Conservation (phyloP, 2,113 vertebrate genomes). For the Pteropus alecto region DNA sequence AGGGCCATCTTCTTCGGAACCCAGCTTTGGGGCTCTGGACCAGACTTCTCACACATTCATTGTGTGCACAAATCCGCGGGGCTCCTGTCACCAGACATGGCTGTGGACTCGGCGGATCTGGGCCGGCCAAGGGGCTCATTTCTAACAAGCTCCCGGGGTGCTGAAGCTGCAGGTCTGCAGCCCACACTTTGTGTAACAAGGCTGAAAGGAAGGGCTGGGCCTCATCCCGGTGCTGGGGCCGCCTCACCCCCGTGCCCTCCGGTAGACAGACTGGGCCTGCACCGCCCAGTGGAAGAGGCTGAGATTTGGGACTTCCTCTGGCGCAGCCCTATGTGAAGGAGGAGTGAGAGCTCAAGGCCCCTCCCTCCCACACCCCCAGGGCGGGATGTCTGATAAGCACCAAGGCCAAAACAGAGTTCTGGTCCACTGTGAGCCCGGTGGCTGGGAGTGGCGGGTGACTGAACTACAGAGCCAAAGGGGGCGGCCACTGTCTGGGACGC, state of each 20-base stretch:
- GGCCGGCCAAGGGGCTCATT: not conserved
- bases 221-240: too few species aligned
- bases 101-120: not conserved
- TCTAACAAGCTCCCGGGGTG: not conserved
- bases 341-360: not conserved
- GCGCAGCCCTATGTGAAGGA: not conserved
- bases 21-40: not conserved
- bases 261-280: not conserved
- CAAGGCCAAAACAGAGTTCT: not conserved
- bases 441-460: not conserved
- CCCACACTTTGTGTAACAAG: too few species aligned
- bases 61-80: rapidly evolving
- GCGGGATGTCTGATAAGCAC: rapidly evolving
- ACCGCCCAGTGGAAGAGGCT: not conserved
- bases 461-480: not conserved
- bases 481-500: not conserved
- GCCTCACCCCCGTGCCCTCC: rapidly evolving
- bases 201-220: too few species aligned
- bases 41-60: not conserved
- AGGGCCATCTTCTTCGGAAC: not conserved
- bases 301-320: not conserved
- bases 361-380: not conserved
- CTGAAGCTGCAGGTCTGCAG: not conserved
- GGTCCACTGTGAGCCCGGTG: rapidly evolving
- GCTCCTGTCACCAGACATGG: not conserved